Evolutionary conservation across 2,888 invertebrate species (phyloP).

Genomic region (Folsomia candida): DNA sequence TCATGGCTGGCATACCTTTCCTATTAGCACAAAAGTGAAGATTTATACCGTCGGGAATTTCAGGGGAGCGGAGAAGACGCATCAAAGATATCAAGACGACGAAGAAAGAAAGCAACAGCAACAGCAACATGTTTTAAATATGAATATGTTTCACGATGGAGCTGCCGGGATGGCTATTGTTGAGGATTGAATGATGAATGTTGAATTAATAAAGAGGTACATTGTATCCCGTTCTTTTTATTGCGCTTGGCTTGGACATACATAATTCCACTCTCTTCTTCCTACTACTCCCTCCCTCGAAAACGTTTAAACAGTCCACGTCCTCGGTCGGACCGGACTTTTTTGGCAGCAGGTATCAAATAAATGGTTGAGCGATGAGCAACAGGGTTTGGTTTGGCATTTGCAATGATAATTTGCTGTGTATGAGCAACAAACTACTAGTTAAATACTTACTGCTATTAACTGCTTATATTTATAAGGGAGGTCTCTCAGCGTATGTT

Average conservation of each 20-base stretch:
- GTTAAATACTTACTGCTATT: too few species aligned
- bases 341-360: not conserved
- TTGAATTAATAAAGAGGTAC: not conserved
- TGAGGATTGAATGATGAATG: not conserved
- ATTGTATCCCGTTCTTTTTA: not conserved
- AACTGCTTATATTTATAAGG: too few species aligned
- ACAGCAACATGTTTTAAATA: not conserved
- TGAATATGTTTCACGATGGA: not conserved
- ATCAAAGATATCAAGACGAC: too few species aligned
- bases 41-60: not conserved
- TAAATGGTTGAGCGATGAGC: too few species aligned
- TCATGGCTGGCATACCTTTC: not conserved
- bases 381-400: not conserved
- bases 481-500: too few species aligned
- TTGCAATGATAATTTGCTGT: too few species aligned
- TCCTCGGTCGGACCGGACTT: not conserved
- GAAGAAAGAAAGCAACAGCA: not conserved
- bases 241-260: not conserved
- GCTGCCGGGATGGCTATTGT: not conserved
- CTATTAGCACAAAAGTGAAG: not conserved
- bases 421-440: too few species aligned
- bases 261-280: not conserved
- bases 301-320: not conserved
- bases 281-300: too few species aligned
- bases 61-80: not conserved